These are phyloP conservation scores for Gobius niger DNA, from an alignment of 2,113 vertebrate species.

Conservation along the genomic window DNA sequence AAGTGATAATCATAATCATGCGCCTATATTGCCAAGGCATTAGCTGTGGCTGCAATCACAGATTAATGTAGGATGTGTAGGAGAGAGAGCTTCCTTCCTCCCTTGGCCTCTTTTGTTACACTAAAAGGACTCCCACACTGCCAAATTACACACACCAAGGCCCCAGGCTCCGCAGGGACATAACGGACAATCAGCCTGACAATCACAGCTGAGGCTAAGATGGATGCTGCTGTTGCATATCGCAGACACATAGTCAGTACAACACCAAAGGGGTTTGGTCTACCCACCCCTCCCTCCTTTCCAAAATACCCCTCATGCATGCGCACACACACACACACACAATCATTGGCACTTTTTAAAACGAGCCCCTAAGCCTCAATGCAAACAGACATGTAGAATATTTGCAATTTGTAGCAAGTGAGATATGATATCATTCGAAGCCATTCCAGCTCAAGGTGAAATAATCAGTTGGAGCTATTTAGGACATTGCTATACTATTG, in stretches of 20 bases:
- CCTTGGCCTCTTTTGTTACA: constrained; percentile 9
- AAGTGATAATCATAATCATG: constrained; percentile 64
- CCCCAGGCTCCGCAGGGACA: constrained; percentile 50
- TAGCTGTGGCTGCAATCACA: constrained; percentile 59
- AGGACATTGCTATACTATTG: not conserved
- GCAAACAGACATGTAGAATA: constrained; percentile 39
- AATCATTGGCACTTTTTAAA: constrained; percentile 2
- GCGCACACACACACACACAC: constrained; percentile 4
- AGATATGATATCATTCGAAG: constrained; percentile 20
- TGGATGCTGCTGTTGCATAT: constrained; percentile 62
- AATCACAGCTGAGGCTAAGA: constrained; percentile 66
- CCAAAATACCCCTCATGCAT: constrained; percentile 7
- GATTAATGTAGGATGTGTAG: constrained; percentile 60
- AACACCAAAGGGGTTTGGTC: constrained; percentile 31
- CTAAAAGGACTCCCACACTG: constrained; percentile 32
- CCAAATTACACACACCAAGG: constrained; percentile 51
- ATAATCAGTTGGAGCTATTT: not conserved
- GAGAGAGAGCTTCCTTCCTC: constrained; percentile 14
- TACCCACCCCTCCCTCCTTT: not conserved
- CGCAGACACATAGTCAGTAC: constrained; percentile 35
- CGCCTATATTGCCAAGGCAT: constrained; percentile 46
- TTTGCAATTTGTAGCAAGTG: constrained; percentile 20
- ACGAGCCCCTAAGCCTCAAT: constrained; percentile 22
- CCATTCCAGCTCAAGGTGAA: constrained; percentile 9
- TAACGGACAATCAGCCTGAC: constrained; percentile 66